These are phyloP conservation scores for Sebastes dallii DNA, from an alignment of 2,797 vertebrate species.

Conservation along the genomic window DNA sequence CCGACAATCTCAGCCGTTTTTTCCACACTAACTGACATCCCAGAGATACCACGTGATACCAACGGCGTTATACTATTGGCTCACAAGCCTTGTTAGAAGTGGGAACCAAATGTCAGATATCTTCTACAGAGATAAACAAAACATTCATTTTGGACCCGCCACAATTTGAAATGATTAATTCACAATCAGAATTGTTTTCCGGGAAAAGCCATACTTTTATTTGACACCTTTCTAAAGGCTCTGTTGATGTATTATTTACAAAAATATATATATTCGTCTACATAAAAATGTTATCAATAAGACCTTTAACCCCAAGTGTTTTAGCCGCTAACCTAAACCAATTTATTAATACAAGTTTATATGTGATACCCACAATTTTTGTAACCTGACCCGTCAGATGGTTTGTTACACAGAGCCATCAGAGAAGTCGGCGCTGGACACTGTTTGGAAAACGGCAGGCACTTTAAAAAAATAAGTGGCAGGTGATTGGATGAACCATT, in stretches of 20 bases:
- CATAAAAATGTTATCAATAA: too few species aligned
- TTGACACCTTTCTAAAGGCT: too few species aligned
- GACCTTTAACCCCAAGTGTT: background rate
- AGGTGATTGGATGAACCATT: background rate
- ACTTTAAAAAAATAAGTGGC: background rate
- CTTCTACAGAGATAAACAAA: too few species aligned
- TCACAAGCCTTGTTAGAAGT: background rate
- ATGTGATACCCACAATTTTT: background rate
- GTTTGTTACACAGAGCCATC: background rate
- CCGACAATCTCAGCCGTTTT: background rate
- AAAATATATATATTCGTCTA: too few species aligned
- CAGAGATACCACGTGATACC: too few species aligned
- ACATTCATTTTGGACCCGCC: too few species aligned
- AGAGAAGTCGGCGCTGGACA: rapidly evolving
- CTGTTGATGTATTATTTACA: too few species aligned
- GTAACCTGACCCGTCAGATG: background rate
- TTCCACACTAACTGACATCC: background rate
- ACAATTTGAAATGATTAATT: too few species aligned
- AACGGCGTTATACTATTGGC: too few species aligned
- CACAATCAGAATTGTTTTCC: too few species aligned
- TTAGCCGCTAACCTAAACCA: background rate
- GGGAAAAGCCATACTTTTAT: too few species aligned
- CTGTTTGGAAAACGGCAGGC: rapidly evolving
- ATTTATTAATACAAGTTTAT: background rate
- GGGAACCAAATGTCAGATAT: background rate